Evolutionary conservation across 2,888 invertebrate species (phyloP).

Genomic region (Atrina japonica): DNA sequence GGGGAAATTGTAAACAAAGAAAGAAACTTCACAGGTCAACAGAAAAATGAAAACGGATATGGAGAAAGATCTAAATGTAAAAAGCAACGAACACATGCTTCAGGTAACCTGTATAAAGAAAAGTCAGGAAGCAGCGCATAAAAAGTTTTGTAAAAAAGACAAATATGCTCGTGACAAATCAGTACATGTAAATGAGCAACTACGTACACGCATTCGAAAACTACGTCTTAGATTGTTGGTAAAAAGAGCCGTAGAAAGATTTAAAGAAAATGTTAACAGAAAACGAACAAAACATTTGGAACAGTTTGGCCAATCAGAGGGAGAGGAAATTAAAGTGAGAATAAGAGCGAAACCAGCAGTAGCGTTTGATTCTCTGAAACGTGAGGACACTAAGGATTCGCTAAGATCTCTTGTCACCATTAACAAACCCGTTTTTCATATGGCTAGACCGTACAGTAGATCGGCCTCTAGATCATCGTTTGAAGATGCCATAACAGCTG

Average conservation of each 20-base stretch:
- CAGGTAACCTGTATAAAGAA: constrained; percentile 15
- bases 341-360: not conserved
- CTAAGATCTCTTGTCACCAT: not conserved
- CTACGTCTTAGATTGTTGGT: constrained; percentile 24
- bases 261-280: constrained; percentile 18
- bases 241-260: constrained; percentile 14
- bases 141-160: constrained; percentile 2
- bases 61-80: constrained; percentile 7
- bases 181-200: not conserved
- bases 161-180: not conserved
- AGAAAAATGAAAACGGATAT: constrained; percentile 5
- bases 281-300: not conserved
- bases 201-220: constrained; percentile 16
- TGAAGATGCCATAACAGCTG: constrained; percentile 19
- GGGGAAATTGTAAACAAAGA: constrained; percentile 6
- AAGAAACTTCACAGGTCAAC: not conserved
- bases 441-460: constrained; percentile 11
- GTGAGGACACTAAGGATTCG: not conserved
- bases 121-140: constrained; percentile 20
- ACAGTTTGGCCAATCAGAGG: constrained; percentile 5
- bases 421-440: not conserved
- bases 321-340: constrained; percentile 20
- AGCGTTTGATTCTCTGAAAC: not conserved
- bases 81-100: constrained; percentile 12
- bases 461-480: constrained; percentile 13